Base-by-base conservation (phyloP, 2,888 invertebrate genomes). In the Congeria kusceri region DNA sequence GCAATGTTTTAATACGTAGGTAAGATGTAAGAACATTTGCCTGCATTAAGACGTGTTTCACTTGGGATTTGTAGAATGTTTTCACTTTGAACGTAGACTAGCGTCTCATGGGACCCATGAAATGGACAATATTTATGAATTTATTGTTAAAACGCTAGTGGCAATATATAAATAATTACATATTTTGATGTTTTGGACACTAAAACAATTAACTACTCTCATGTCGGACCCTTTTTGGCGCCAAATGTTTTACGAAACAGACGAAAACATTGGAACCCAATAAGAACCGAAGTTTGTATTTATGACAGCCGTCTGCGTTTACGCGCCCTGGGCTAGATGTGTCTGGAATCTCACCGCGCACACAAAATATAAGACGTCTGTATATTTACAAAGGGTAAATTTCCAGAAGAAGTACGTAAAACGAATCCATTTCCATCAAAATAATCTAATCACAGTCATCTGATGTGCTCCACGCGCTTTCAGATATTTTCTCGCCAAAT, bases 391-490 rank as follows among this genome's bases (percentile, higher is more conserved):
- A 62, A 63, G 69, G 46, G 47, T 59, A 57, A 69, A 58, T 20
- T 49, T 47, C 58, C 20, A 44, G 69, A 65, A 56, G 57, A 69
- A 69, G 59, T 76, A 65, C 65, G 65, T 70, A 70, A 69, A 57
- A 39, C 49, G 65, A 70, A 64, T 58, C 47, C 69, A 64, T 61
- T 64, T 27, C 76, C 63, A 76, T 76, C 76, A 76, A 69, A 76
- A 73, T 77, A 68, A 80, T 76, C 80, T 80, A 63, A 76, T 80
- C 80, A 49, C 57, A 68, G 25, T 47, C 49, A 61, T 71, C 76
- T 67, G 76, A 80, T 68, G 76, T 69, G 67, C 63, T 76, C 80
- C 80, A 80, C 80, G 80, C 80, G 80, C 76, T 62, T 49, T 71
- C 57, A 61, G 56, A 57, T 69, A 39, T 39, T 3, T 39, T 39